Conservation (phyloP, 2,113 vertebrate species). For the Archocentrus centrarchus region DNA sequence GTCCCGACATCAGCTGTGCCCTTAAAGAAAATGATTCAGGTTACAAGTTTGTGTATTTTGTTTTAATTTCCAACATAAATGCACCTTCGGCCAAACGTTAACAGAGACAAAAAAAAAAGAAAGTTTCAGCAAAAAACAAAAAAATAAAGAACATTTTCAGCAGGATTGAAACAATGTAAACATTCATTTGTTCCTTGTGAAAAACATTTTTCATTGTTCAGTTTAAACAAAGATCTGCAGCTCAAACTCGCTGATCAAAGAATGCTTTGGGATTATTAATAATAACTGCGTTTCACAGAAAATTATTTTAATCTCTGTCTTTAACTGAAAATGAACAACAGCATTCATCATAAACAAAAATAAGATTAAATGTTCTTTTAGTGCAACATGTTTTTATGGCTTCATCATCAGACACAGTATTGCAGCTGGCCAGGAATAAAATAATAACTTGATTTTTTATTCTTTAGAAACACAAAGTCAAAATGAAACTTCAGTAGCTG, state of each 20-base stretch:
- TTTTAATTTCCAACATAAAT: background rate
- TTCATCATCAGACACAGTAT: background rate
- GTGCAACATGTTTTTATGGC: constrained; percentile 22
- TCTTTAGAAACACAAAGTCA: background rate
- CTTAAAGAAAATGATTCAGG: background rate
- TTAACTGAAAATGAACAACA: background rate
- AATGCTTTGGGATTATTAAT: background rate
- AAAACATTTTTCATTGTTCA: accelerated
- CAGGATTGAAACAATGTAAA: background rate
- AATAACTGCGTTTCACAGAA: background rate
- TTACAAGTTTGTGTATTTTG: background rate
- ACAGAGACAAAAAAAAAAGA: background rate
- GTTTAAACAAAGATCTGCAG: background rate
- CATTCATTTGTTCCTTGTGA: background rate
- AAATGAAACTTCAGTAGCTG: background rate
- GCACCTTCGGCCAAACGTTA: background rate
- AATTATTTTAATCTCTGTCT: background rate
- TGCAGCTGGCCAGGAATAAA: background rate
- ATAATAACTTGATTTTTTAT: too few relatives aligned
- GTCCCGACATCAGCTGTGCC: too few relatives aligned
- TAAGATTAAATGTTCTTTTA: background rate
- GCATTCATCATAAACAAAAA: background rate
- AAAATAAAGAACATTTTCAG: background rate
- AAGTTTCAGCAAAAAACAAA: background rate
- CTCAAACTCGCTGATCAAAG: background rate